Conservation (phyloP, 64 coral and sea anemone genomes). For the Astreopora myriophthalma region DNA sequence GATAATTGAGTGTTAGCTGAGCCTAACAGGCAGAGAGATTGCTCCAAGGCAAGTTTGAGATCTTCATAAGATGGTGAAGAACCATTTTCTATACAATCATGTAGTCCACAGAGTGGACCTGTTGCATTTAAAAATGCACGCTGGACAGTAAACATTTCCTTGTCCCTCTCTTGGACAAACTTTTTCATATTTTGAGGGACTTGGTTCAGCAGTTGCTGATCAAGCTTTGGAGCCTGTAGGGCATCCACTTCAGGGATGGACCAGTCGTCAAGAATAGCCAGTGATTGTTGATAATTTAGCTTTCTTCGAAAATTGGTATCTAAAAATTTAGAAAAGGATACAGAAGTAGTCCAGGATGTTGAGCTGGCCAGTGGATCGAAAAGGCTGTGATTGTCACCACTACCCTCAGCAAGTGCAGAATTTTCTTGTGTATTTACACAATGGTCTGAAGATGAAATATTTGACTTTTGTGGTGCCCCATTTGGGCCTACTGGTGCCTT, state of each 20-base stretch:
- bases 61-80: too few relatives aligned
- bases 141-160: slow-evolving; percentile 43
- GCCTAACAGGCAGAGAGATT: too few relatives aligned
- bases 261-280: slow-evolving; percentile 25
- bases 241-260: slow-evolving; percentile 5
- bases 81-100: too few relatives aligned
- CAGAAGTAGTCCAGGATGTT: slow-evolving; percentile 9
- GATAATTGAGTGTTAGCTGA: too few relatives aligned
- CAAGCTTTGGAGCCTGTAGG: slow-evolving; percentile 7
- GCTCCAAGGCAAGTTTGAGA: too few relatives aligned
- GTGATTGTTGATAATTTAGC: slow-evolving; percentile 23
- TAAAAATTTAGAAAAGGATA: not conserved
- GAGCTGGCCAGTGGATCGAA: slow-evolving; percentile 6
- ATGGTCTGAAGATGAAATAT: too few relatives aligned
- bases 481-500: not conserved
- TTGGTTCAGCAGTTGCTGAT: slow-evolving; percentile 26
- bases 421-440: not conserved
- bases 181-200: slow-evolving; percentile 41
- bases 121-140: slow-evolving; percentile 31
- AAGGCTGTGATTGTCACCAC: not conserved
- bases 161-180: slow-evolving; percentile 55
- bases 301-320: slow-evolving; percentile 54
- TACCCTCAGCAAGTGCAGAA: not conserved
- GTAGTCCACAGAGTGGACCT: slow-evolving; percentile 26
- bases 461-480: not conserved